phyloP scores from a whole-genome alignment of 2,888 invertebrate species.

The Auanema freiburgensis region DNA sequence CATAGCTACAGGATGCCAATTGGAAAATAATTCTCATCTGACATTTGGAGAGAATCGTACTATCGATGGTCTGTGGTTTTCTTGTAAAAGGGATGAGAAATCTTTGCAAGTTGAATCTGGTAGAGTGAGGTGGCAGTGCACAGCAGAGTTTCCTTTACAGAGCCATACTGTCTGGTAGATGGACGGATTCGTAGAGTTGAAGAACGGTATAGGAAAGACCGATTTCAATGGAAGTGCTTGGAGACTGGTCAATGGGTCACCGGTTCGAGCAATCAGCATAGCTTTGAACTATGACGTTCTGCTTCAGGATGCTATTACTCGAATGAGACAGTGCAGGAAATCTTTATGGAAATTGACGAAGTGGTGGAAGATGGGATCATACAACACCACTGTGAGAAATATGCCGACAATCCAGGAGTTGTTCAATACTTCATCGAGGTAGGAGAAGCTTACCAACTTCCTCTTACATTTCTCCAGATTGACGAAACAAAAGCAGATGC shows the following conservation, averaged over 20 bases:
- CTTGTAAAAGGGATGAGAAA: conserved; percentile 35
- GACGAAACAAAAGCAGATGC: background rate
- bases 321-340: conserved; percentile 56
- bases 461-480: background rate
- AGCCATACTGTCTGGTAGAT: conserved; percentile 51
- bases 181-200: conserved; percentile 44
- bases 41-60: background rate
- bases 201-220: conserved; percentile 50
- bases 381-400: conserved; percentile 56
- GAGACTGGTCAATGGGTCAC: conserved; percentile 60
- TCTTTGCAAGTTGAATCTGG: conserved; percentile 52
- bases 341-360: conserved; percentile 52
- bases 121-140: conserved; percentile 9
- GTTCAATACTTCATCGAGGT: conserved; percentile 61
- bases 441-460: background rate
- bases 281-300: background rate
- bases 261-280: no score
- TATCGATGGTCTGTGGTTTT: conserved; percentile 54
- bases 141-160: conserved; percentile 24
- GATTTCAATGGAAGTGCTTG: conserved; percentile 60
- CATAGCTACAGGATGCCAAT: conserved; percentile 24
- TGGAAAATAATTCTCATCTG: conserved; percentile 22
- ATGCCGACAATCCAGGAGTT: conserved; percentile 57
- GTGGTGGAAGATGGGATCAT: conserved; percentile 54
- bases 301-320: conserved; percentile 58